These are phyloP conservation scores for Yponomeuta malinellus DNA, from an alignment of 2,888 invertebrate species.

Conservation along the genomic window DNA sequence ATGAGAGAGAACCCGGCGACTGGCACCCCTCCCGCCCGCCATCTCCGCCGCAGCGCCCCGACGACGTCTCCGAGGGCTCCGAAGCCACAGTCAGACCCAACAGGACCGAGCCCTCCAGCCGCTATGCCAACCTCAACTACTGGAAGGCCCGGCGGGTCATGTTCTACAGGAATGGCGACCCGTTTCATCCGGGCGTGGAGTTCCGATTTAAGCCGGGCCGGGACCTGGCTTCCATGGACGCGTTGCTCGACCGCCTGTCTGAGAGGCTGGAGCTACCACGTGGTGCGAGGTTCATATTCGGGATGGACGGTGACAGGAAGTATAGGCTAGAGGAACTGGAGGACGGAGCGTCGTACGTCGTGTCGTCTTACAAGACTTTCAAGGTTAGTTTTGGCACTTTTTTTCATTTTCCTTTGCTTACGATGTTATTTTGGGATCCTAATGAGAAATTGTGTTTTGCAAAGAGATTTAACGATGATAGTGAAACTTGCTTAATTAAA, in stretches of 20 bases:
- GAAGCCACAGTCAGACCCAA: conserved; percentile 76
- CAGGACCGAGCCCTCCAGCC: conserved; percentile 74
- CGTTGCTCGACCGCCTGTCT: conserved; percentile 89
- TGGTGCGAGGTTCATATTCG: conserved; percentile 93
- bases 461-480: background rate
- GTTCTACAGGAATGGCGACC: conserved; percentile 96
- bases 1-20: conserved; percentile 73
- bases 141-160: conserved; percentile 91
- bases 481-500: background rate
- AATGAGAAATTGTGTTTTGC: background rate
- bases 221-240: conserved; percentile 90
- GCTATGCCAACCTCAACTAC: conserved; percentile 88
- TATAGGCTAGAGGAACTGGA: conserved; percentile 89
- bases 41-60: conserved; percentile 59
- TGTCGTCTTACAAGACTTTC: conserved; percentile 93
- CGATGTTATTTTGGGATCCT: background rate
- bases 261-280: conserved; percentile 90
- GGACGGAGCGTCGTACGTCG: conserved; percentile 94
- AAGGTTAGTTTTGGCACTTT: conserved; percentile 76
- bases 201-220: conserved; percentile 90
- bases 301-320: conserved; percentile 92
- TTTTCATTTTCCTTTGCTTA: background rate
- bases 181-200: conserved; percentile 92
- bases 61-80: conserved; percentile 66
- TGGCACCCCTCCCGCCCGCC: conserved; percentile 63